A percentile compares a stretch with the other conserved stretches of the same genome.
These are phyloP conservation scores for Leptinotarsa juncta DNA, from an alignment of 2,888 invertebrate species.

Conservation along the genomic window DNA sequence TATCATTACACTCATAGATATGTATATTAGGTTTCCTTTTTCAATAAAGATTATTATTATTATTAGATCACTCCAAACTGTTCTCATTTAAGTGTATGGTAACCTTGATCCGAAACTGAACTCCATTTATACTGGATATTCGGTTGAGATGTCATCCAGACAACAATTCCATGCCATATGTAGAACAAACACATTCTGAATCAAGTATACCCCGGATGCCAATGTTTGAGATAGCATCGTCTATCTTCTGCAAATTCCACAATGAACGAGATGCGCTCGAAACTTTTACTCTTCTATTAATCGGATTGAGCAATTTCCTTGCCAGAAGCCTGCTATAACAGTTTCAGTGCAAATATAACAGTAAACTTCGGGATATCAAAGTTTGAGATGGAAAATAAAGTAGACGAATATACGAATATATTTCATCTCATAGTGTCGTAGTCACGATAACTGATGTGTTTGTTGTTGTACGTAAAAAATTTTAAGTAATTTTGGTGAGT, in stretches of 20 bases:
- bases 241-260: conserved; percentile 13
- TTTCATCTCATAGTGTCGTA: not conserved
- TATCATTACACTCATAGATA: no score
- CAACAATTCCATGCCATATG: not conserved
- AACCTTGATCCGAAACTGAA: no score
- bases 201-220: not conserved
- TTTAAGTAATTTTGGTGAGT: no score
- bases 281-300: conserved; percentile 17
- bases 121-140: no score
- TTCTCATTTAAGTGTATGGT: no score
- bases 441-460: no score
- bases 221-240: conserved; percentile 6
- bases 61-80: no score
- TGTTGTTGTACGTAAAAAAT: no score
- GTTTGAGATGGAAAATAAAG: not conserved
- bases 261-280: conserved; percentile 1
- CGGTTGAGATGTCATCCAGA: no score
- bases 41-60: no score
- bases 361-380: conserved; percentile 4
- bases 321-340: conserved; percentile 14
- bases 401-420: not conserved
- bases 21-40: no score
- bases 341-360: conserved; percentile 3
- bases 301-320: conserved; percentile 5
- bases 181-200: conserved; percentile 11